Evolutionary conservation across 2,888 invertebrate species (phyloP).

Genomic region (Eurois occulta): DNA sequence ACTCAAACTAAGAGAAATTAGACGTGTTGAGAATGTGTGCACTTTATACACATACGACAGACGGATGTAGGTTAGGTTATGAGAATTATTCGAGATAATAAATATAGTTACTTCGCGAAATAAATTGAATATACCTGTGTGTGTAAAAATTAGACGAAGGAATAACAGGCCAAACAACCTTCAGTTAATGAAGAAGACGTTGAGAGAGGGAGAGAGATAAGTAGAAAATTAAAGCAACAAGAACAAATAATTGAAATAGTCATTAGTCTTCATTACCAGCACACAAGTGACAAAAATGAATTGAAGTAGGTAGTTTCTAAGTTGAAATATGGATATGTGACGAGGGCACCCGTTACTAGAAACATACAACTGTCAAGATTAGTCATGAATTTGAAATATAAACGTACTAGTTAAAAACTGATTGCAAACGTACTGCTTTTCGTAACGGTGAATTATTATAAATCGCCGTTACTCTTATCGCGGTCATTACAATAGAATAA

Average conservation of each 20-base stretch:
- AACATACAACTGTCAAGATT: slow-evolving; percentile 48
- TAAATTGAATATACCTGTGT: no score
- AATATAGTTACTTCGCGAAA: slow-evolving; percentile 4
- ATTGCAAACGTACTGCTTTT: slow-evolving; percentile 33
- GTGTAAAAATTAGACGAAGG: background rate
- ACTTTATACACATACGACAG: background rate
- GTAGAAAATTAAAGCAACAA: background rate
- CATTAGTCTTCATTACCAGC: slow-evolving; percentile 45
- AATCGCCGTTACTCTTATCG: slow-evolving; percentile 38
- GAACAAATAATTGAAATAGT: slow-evolving; percentile 14
- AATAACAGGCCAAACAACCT: background rate
- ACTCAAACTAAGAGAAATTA: slow-evolving; percentile 37
- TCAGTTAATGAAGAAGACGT: background rate
- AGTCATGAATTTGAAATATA: slow-evolving; percentile 36
- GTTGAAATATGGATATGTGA: slow-evolving; percentile 43
- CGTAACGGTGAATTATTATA: slow-evolving; percentile 54
- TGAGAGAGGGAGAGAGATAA: background rate
- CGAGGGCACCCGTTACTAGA: slow-evolving; percentile 54
- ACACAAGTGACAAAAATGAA: slow-evolving; percentile 26
- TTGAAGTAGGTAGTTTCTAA: slow-evolving; percentile 40
- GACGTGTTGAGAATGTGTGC: slow-evolving; percentile 17
- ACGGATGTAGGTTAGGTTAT: slow-evolving; percentile 14
- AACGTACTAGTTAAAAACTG: slow-evolving; percentile 23
- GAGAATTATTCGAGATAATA: slow-evolving; percentile 5
- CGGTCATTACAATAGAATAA: slow-evolving; percentile 36